A percentile compares a stretch with the other conserved stretches of the same genome.
Conservation (phyloP, 1,140 invertebrate species). For the Condylostylus longicornis region DNA sequence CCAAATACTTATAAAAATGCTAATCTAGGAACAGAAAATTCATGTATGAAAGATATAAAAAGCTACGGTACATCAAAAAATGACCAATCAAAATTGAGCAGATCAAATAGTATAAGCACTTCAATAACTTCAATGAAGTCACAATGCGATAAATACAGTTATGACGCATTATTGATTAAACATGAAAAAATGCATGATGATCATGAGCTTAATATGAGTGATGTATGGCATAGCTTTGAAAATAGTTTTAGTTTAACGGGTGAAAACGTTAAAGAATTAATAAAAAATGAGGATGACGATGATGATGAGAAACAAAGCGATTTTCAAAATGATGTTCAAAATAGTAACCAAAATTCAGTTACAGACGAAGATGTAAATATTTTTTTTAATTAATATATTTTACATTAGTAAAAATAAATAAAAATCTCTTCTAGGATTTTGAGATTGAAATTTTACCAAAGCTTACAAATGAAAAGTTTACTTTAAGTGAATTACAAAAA, state of each 20-base stretch:
- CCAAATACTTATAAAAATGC: too few relatives aligned
- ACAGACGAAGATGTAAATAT: conserved; percentile 1
- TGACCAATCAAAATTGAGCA: background rate
- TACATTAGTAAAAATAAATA: background rate
- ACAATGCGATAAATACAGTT: conserved; percentile 23
- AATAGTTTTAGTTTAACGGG: conserved; percentile 14
- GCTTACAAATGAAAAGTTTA: conserved; percentile 34
- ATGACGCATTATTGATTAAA: conserved; percentile 23
- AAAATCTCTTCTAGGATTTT: conserved; percentile 10
- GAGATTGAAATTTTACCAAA: conserved; percentile 41
- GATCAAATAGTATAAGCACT: conserved; percentile 14
- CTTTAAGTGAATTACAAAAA: conserved; percentile 37
- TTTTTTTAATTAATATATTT: background rate
- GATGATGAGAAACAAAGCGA: conserved; percentile 22
- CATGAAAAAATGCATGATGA: conserved; percentile 44
- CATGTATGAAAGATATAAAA: too few relatives aligned
- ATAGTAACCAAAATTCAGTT: conserved; percentile 9
- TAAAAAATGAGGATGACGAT: conserved; percentile 33
- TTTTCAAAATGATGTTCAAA: conserved; percentile 6
- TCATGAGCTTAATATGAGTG: conserved; percentile 24
- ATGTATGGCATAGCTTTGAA: conserved; percentile 20
- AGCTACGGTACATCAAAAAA: too few relatives aligned
- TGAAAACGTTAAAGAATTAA: conserved; percentile 25
- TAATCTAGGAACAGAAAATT: too few relatives aligned
- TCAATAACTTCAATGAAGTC: conserved; percentile 14